Base-by-base conservation (phyloP, 2,888 invertebrate species). In the Hirtodrosophila histrioides region DNA sequence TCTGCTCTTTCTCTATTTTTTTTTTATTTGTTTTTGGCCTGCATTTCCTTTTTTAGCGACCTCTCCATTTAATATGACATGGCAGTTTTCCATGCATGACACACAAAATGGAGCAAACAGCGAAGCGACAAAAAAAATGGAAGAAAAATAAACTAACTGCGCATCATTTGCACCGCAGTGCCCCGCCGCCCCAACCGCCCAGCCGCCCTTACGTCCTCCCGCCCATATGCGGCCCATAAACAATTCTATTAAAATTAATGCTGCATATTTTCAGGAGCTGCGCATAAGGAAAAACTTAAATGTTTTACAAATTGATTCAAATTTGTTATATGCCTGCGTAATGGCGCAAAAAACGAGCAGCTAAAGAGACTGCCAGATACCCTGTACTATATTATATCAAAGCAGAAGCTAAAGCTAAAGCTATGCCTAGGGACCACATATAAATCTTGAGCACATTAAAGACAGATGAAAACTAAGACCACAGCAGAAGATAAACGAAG, bases 231-330 rank as follows among this genome's bases (percentile, higher is more conserved):
- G 60, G 58, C 23, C 60, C 80, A 83, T 86, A 83, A 83, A 83
- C 86, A 83, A 86, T 84, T 86, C 85, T 82, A 85, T 85, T 86
- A 86, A 85, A 85, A 78, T 86, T 82, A 85, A 85, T 85, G 84
- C 75, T 72, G 84, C 85, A 85, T 86, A 85, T 86, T 82, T 86
- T 80, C 72, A 64, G 66, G 17, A 17, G 17, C 17, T 17, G 57
- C 50, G 63, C 67, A 68, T 51, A 45, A 58, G 39, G 33, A 67
- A 66, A 70, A 50, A 73, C 74, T 73, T 83, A 86, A 83, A 83
- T 77, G 80, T 69, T 65, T 50, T 73, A 81, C 78, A 83, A 83
- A 86, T 83, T 78, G 84, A 74, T 70, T 62, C 69, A 62, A 73
- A 83, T 83, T 83, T 83, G 75, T 72, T 78, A 70, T 69, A 43